A percentile compares a stretch with the other conserved stretches of the same genome.
Conservation (phyloP, 2,888 invertebrate genomes). For the Agrypnus murinus region DNA sequence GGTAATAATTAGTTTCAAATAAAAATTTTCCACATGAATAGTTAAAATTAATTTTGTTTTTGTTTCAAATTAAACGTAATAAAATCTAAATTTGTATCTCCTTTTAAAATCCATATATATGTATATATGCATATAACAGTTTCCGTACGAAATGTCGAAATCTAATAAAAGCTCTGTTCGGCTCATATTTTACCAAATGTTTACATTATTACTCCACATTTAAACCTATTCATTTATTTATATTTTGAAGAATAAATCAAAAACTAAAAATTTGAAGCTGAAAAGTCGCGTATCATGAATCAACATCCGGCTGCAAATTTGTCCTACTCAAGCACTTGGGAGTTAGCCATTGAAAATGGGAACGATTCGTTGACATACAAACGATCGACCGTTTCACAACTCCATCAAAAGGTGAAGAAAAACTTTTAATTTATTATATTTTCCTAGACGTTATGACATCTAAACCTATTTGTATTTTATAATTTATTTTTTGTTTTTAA, state of each 20-base stretch:
- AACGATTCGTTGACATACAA: slow-evolving; percentile 34
- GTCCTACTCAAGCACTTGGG: slow-evolving; percentile 24
- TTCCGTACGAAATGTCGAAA: no score
- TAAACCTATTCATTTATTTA: not conserved
- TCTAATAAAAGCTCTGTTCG: no score
- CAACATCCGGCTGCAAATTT: slow-evolving; percentile 23
- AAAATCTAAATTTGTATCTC: no score
- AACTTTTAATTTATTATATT: slow-evolving; percentile 2
- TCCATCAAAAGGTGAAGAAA: slow-evolving; percentile 22
- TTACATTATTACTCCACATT: slow-evolving; percentile 1
- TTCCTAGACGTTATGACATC: not conserved
- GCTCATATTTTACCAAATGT: not conserved
- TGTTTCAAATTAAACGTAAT: no score
- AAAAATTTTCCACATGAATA: no score
- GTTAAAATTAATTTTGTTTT: no score
- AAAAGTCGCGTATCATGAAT: slow-evolving; percentile 4
- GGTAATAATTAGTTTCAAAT: no score
- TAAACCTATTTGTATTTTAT: slow-evolving; percentile 1
- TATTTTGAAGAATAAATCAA: not conserved
- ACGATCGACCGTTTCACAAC: slow-evolving; percentile 26
- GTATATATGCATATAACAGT: no score
- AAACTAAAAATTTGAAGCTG: not conserved
- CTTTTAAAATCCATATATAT: no score
- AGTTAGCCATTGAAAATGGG: slow-evolving; percentile 30
- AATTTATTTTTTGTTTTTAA: not conserved